Base-by-base conservation (phyloP, 1,140 invertebrate species). In the Macrobrachium rosenbergii region DNA sequence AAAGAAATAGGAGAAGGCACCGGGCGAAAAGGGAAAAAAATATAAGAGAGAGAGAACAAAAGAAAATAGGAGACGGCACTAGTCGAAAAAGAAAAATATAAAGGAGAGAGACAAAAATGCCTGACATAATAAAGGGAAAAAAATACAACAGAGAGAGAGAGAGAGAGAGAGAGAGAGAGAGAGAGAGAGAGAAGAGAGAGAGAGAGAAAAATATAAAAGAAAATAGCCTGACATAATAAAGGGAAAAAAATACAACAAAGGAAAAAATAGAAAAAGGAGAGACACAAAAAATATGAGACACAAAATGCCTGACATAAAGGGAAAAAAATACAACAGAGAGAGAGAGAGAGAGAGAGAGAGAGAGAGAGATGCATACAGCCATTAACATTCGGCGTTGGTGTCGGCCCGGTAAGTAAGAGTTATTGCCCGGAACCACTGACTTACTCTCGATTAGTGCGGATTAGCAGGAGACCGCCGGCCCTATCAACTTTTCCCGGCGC, bases 1-100 rank as follows among this genome's bases (percentile, higher is more conserved):
- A 77, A n/a, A n/a, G n/a, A n/a, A n/a, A n/a, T n/a, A n/a, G n/a
- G 75, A 77, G 28, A 77, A 2, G 45, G 75, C 11, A 77, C 28
- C 28, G 75, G 52, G 75, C 12, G 28, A 77, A n/a, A 43, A 45
- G n/a, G 5, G 52, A n/a, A 45, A n/a, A 45, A 45, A 5, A 45
- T n/a, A n/a, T n/a, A n/a, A n/a, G n/a, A n/a, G n/a, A n/a, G n/a
- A n/a, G n/a, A n/a, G n/a, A n/a, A n/a, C n/a, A n/a, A n/a, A 2
- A 0, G 52, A 37, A 45, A 37, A 43, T 23, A 43, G 28, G 52
- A 45, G 52, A 12, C 28, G 19, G 14, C 12, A 43, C 12, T 2
- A 5, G 12, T 5, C 10, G 75, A 77, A 12, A 28, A 2, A 45
- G 28, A 43, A n/a, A 77, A 45, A 43, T n/a, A 45, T 14, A n/a